Evolutionary conservation across 1,140 invertebrate genomes (phyloP).

Genomic region (Lasaia peninsularis): DNA sequence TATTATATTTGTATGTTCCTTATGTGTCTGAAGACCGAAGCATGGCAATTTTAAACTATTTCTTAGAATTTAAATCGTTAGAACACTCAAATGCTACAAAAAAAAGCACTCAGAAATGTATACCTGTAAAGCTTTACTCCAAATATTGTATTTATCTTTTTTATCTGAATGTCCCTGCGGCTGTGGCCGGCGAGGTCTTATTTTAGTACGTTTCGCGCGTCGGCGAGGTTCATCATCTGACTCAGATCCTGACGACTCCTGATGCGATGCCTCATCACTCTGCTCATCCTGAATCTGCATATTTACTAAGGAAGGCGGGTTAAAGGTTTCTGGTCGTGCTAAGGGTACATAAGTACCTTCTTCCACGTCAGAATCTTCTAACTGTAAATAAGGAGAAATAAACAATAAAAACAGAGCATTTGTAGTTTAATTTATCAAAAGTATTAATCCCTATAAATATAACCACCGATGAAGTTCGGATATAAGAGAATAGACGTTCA

Average conservation of each 20-base stretch:
- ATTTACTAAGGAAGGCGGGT: conserved; percentile 63
- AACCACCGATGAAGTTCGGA: neutral
- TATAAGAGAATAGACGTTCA: neutral
- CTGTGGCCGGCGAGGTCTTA: conserved; percentile 52
- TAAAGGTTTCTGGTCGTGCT: conserved; percentile 59
- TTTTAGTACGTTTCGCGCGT: conserved; percentile 56
- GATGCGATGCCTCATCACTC: conserved; percentile 56
- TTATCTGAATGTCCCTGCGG: conserved; percentile 39
- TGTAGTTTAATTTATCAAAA: neutral
- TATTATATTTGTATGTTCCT: too few species aligned
- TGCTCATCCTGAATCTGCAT: conserved; percentile 71
- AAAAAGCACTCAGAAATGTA: neutral
- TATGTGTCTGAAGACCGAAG: too few species aligned
- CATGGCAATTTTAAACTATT: too few species aligned
- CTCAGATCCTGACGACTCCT: conserved; percentile 56
- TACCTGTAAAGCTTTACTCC: conserved; percentile 68
- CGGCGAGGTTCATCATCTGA: conserved; percentile 58
- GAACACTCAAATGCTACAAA: too few species aligned
- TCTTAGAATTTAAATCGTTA: too few species aligned
- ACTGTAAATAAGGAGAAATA: conserved; percentile 40
- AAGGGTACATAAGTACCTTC: conserved; percentile 65
- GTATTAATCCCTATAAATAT: neutral
- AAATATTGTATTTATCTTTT: conserved; percentile 69
- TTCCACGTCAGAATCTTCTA: conserved; percentile 69
- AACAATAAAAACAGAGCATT: neutral